These are phyloP conservation scores for Chromoteleia sp. DNA, from an alignment of 2,888 invertebrate species.

Conservation along the genomic window DNA sequence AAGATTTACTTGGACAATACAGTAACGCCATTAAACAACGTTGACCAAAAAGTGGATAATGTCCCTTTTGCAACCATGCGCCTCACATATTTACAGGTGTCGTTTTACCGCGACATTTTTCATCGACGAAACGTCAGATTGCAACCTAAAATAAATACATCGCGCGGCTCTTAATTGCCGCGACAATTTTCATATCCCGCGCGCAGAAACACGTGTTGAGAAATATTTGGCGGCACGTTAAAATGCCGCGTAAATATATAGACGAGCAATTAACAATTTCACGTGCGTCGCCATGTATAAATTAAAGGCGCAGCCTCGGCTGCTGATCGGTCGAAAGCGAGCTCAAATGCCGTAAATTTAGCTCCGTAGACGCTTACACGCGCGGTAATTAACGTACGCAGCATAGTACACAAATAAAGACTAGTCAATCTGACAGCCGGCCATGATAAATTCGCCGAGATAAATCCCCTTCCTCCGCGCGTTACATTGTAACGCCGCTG, in stretches of 20 bases:
- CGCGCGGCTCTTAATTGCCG: constrained; percentile 13
- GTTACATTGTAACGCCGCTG: constrained; percentile 23
- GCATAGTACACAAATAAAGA: constrained; percentile 59
- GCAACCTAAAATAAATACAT: no score
- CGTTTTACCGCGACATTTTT: no score
- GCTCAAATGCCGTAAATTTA: constrained; percentile 60
- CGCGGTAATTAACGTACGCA: constrained; percentile 60
- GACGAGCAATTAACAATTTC: constrained; percentile 60
- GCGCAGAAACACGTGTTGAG: constrained; percentile 25
- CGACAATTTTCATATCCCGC: not conserved
- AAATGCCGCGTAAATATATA: constrained; percentile 33
- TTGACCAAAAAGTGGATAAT: no score
- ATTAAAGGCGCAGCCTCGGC: constrained; percentile 42
- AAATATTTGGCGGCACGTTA: constrained; percentile 39
- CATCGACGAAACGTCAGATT: no score
- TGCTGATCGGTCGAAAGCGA: constrained; percentile 53
- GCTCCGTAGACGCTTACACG: constrained; percentile 57
- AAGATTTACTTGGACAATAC: no score
- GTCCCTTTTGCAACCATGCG: no score
- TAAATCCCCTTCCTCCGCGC: constrained; percentile 20
- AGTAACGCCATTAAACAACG: no score
- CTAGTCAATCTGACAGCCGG: constrained; percentile 52
- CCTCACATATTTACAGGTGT: no score
- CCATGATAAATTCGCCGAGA: constrained; percentile 58
- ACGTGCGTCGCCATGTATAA: constrained; percentile 57